Conservation (phyloP, 2,113 vertebrate genomes). For the Callospermophilus lateralis region DNA sequence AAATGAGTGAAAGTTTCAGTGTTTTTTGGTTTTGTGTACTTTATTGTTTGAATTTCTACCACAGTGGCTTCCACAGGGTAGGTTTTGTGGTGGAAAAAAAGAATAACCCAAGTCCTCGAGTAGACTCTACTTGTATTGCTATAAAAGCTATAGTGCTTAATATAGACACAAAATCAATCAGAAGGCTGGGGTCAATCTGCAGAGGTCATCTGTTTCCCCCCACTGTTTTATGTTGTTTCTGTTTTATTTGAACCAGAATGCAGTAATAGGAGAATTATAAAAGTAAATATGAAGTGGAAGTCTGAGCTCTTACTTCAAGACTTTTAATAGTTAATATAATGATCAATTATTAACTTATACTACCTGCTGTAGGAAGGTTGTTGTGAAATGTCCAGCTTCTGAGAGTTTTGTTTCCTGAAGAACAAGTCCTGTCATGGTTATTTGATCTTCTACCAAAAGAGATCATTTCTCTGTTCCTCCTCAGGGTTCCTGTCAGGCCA, state of each 20-base stretch:
- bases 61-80: too few relatives aligned
- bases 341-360: constrained; percentile 21
- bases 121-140: neutral
- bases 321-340: constrained; percentile 34
- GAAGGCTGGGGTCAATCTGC: neutral
- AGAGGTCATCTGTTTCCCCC: neutral
- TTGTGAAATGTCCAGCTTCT: constrained; percentile 43
- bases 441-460: constrained; percentile 58
- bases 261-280: neutral
- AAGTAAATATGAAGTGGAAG: constrained; percentile 33
- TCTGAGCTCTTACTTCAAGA: neutral
- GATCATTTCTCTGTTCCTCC: neutral
- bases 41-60: too few relatives aligned
- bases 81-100: too few relatives aligned
- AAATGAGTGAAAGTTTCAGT: too few relatives aligned
- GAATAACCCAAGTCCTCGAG: too few relatives aligned
- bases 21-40: too few relatives aligned
- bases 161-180: neutral
- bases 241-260: neutral
- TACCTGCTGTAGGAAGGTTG: neutral
- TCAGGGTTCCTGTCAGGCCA: constrained; percentile 33
- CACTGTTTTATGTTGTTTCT: neutral
- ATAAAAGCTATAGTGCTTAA: neutral
- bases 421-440: neutral
- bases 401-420: constrained; percentile 39